These are phyloP conservation scores for Acronicta aceris DNA, from an alignment of 2,888 invertebrate genomes.

Conservation along the genomic window DNA sequence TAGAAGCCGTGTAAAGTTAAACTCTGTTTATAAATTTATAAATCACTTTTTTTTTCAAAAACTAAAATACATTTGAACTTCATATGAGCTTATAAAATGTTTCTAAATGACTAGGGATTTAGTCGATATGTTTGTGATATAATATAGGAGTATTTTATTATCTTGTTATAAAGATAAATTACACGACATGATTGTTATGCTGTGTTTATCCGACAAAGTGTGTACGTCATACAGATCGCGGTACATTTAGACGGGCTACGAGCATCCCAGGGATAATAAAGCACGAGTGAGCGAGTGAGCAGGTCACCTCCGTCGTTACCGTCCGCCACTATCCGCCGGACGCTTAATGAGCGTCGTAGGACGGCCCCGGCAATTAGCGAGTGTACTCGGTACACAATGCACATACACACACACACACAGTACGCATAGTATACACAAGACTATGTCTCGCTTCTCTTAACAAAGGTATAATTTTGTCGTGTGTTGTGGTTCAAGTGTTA, in stretches of 20 bases:
- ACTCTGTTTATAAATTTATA: too few relatives aligned
- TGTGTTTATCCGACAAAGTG: not conserved
- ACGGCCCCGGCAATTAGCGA: slow-evolving; percentile 16
- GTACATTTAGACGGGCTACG: not conserved
- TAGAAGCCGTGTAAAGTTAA: too few relatives aligned
- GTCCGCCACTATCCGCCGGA: not conserved
- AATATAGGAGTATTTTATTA: too few relatives aligned
- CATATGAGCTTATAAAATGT: too few relatives aligned
- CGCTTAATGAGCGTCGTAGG: slow-evolving; percentile 18
- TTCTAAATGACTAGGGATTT: too few relatives aligned
- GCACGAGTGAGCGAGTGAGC: not conserved
- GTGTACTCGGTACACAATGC: slow-evolving; percentile 14
- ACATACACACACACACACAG: not conserved
- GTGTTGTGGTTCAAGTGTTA: not conserved
- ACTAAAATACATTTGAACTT: too few relatives aligned
- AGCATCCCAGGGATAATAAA: slow-evolving; percentile 7
- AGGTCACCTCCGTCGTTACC: not conserved
- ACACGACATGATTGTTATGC: not conserved
- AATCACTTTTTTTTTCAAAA: too few relatives aligned
- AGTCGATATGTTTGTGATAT: too few relatives aligned
- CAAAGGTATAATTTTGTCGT: not conserved
- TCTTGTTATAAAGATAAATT: too few relatives aligned
- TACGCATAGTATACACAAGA: not conserved
- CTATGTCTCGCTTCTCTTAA: not conserved
- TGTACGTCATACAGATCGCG: not conserved